These are phyloP conservation scores for Labia minor DNA, from an alignment of 2,888 invertebrate species.

Conservation along the genomic window DNA sequence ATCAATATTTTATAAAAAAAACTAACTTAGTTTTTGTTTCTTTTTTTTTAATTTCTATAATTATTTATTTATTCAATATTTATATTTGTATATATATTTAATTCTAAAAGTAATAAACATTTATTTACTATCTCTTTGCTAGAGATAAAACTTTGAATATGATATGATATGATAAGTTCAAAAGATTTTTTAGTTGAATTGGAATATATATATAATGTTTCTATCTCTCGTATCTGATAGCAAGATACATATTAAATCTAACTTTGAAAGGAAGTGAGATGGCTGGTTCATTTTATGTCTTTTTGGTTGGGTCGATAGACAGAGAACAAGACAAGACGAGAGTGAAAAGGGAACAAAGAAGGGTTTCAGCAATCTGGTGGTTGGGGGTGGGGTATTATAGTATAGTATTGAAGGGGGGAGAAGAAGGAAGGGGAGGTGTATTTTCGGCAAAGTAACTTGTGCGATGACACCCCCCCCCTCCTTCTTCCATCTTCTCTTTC, in stretches of 20 bases:
- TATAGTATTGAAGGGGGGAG: no score
- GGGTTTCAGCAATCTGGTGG: neutral
- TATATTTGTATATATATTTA: neutral
- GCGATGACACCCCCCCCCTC: neutral
- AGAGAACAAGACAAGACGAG: no score
- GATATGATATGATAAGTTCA: neutral
- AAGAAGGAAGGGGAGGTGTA: neutral
- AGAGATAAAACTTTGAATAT: no score
- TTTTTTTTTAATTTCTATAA: no score
- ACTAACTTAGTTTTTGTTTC: no score
- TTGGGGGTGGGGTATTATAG: no score
- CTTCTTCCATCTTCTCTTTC: no score
- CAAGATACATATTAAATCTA: neutral
- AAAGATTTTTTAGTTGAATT: neutral
- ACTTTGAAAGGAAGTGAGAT: neutral
- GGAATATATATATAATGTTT: no score
- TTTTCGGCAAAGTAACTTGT: neutral
- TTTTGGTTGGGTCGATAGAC: neutral
- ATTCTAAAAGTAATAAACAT: neutral
- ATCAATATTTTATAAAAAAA: no score
- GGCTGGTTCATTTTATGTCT: neutral
- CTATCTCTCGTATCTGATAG: no score
- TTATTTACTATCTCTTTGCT: neutral
- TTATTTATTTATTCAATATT: no score
- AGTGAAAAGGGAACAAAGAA: neutral